Percentiles rank a stretch among this genome's conserved stretches.
These are phyloP conservation scores for Epinephelus lanceolatus DNA, from an alignment of 2,113 vertebrate species.

Conservation along the genomic window DNA sequence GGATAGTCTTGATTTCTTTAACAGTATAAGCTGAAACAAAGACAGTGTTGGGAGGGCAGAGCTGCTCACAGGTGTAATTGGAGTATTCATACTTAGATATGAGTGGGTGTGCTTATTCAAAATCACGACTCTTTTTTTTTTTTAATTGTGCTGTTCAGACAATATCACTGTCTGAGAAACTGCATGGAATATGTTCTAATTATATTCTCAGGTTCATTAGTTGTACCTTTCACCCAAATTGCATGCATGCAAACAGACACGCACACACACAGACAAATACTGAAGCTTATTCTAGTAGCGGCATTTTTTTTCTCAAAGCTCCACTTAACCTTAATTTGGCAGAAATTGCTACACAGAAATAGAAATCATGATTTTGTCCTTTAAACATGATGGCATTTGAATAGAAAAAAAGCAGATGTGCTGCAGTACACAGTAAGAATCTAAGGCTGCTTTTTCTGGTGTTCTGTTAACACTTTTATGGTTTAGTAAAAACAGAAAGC, in stretches of 20 bases:
- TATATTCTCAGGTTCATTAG: conserved; percentile 54
- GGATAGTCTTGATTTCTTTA: conserved; percentile 26
- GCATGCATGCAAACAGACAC: neutral
- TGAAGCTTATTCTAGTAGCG: conserved; percentile 35
- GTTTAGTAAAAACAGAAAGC: conserved; percentile 57
- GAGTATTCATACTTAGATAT: conserved; percentile 47
- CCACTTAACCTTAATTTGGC: conserved; percentile 38
- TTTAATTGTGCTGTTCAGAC: conserved; percentile 61
- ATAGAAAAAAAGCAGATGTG: conserved; percentile 48
- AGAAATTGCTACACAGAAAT: conserved; percentile 48
- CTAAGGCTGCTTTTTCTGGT: conserved; percentile 34
- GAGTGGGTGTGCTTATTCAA: conserved; percentile 46
- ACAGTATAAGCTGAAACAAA: conserved; percentile 16
- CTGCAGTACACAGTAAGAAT: conserved; percentile 26
- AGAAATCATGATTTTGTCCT: conserved; percentile 35
- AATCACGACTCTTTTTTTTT: conserved; percentile 56
- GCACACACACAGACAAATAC: neutral
- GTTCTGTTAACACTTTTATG: conserved; percentile 30
- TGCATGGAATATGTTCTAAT: conserved; percentile 46
- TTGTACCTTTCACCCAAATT: conserved; percentile 22
- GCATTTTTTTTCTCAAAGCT: conserved; percentile 46
- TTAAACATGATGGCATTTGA: conserved; percentile 31
- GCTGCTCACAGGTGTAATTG: conserved; percentile 48
- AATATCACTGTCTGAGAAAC: conserved; percentile 45
- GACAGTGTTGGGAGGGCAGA: conserved; percentile 33